Conservation (phyloP, 1,140 invertebrate species). For the Hycleus phaleratus region DNA sequence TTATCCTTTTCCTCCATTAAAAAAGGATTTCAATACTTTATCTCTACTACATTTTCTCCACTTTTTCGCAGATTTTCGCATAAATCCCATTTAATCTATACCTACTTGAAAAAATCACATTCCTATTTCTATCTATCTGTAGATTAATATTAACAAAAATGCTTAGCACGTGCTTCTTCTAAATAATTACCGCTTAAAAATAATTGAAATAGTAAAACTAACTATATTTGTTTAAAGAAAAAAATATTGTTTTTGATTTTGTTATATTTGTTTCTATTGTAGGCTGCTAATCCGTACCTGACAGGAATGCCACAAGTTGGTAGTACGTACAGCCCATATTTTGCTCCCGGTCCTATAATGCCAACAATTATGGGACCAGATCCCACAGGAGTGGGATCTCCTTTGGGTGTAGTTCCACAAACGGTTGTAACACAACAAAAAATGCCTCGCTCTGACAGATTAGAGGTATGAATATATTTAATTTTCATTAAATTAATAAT, state of each 20-base stretch:
- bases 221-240: not conserved
- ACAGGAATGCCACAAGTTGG: constrained; percentile 75
- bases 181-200: too few relatives aligned
- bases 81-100: not conserved
- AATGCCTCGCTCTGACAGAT: constrained; percentile 86
- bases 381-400: constrained; percentile 57
- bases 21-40: not conserved
- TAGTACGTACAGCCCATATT: constrained; percentile 81
- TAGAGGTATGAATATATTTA: constrained; percentile 69
- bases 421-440: constrained; percentile 83
- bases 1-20: not conserved
- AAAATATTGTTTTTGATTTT: not conserved
- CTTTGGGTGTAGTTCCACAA: constrained; percentile 71
- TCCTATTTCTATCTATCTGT: constrained; percentile 7
- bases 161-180: constrained; percentile 8
- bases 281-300: constrained; percentile 85
- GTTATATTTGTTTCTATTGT: constrained; percentile 23
- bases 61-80: too few relatives aligned
- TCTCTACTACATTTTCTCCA: not conserved
- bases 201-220: not conserved
- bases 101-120: not conserved
- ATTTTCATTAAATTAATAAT: not conserved
- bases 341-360: constrained; percentile 79
- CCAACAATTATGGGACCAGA: constrained; percentile 76
- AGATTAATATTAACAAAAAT: not conserved